These are phyloP conservation scores for Pecten maximus DNA, from an alignment of 2,888 invertebrate genomes.

Conservation along the genomic window DNA sequence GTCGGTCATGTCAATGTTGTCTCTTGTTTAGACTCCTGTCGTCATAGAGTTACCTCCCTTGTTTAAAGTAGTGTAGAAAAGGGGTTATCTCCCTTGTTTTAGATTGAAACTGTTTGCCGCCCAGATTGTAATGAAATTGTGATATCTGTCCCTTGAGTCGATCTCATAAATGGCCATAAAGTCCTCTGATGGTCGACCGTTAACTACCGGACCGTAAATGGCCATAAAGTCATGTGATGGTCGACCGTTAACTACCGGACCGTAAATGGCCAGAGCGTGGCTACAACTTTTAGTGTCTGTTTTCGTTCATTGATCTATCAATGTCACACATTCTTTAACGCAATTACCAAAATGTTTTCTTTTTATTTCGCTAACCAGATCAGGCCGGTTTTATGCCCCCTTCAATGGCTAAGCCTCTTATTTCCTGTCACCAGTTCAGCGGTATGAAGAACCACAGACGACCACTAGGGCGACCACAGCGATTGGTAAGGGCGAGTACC, in stretches of 20 bases:
- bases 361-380: neutral
- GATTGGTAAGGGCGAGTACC: neutral
- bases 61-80: too few species aligned
- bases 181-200: too few species aligned
- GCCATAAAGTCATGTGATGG: too few species aligned
- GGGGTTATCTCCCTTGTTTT: neutral
- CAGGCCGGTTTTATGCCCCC: neutral
- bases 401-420: neutral
- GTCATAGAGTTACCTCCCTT: neutral
- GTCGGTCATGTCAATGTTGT: too few species aligned
- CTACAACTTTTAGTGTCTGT: neutral
- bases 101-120: too few species aligned
- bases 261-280: neutral
- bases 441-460: neutral
- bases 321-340: conserved; percentile 1
- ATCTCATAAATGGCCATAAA: too few species aligned
- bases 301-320: neutral
- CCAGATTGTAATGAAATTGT: too few species aligned
- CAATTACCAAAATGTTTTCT: neutral
- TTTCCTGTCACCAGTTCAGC: neutral
- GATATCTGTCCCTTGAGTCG: too few species aligned
- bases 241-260: neutral
- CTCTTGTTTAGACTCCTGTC: too few species aligned
- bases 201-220: neutral
- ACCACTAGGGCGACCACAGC: neutral